Percentiles rank a stretch among this genome's conserved stretches.
These are phyloP conservation scores for Acanthosepion esculentum DNA, from an alignment of 2,888 invertebrate species.

Conservation along the genomic window DNA sequence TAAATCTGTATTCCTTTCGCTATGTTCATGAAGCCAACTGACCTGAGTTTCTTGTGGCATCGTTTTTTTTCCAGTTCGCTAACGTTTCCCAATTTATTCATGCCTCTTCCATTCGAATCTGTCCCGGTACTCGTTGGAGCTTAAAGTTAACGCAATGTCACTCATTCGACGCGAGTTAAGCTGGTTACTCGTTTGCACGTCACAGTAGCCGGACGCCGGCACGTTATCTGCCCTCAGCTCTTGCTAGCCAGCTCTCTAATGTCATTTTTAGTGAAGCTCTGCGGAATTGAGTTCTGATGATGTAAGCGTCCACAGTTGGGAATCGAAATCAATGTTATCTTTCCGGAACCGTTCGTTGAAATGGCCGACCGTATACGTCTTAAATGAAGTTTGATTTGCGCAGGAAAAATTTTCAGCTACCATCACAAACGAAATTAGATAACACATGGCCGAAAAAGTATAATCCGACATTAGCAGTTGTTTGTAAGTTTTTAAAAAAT, in stretches of 20 bases:
- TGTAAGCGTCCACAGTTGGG: background rate
- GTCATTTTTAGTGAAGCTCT: background rate
- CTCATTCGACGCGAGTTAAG: background rate
- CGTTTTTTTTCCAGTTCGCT: background rate
- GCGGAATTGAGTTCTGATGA: background rate
- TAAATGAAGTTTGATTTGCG: background rate
- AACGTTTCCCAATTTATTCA: background rate
- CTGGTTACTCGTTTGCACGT: background rate
- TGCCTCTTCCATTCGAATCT: background rate
- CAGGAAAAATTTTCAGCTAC: background rate
- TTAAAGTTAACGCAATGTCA: background rate
- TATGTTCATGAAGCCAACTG: too few species aligned
- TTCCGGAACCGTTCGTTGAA: background rate
- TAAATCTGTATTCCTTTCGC: too few species aligned
- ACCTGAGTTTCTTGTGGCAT: too few species aligned
- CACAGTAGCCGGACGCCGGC: background rate
- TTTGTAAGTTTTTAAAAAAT: background rate
- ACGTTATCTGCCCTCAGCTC: background rate
- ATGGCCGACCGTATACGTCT: background rate
- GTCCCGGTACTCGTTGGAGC: background rate
- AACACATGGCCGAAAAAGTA: background rate
- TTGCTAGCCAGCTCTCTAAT: background rate
- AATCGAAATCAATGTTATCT: background rate
- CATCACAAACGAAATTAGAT: background rate
- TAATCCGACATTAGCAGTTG: background rate